A percentile compares a stretch with the other conserved stretches of the same genome.
Conservation (phyloP, 92 coral and sea anemone species). For the Pocillopora meandrina region DNA sequence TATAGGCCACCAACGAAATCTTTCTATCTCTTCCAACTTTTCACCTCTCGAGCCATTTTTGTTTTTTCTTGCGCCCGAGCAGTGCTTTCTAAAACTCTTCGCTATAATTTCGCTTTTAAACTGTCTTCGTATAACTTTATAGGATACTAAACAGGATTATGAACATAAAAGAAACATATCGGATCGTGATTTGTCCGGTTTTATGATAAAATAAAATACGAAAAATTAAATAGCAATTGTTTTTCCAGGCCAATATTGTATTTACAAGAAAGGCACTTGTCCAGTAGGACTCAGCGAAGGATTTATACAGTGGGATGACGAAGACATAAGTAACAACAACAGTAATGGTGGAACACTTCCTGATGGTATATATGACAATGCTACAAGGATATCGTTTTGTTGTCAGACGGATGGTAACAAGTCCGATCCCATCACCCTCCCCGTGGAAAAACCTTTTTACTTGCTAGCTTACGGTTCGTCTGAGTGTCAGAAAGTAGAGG, state of each 20-base stretch:
- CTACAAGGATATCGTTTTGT: conserved; percentile 57
- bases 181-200: too few relatives aligned
- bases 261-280: conserved; percentile 65
- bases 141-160: too few relatives aligned
- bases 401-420: conserved; percentile 60
- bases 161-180: too few relatives aligned
- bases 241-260: conserved; percentile 68
- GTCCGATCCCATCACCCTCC: conserved; percentile 61
- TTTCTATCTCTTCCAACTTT: too few relatives aligned
- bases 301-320: conserved; percentile 68
- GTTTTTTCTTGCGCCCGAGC: too few relatives aligned
- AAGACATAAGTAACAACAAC: conserved; percentile 48
- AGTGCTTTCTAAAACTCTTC: too few relatives aligned
- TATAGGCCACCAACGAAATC: too few relatives aligned
- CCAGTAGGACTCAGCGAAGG: conserved; percentile 61
- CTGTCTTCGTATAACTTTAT: too few relatives aligned
- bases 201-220: too few relatives aligned
- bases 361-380: conserved; percentile 49
- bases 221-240: background rate
- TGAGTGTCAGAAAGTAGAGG: conserved; percentile 71
- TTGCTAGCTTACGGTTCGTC: conserved; percentile 53
- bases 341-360: conserved; percentile 56
- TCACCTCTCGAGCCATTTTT: too few relatives aligned
- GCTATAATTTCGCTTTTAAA: too few relatives aligned
- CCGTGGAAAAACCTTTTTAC: conserved; percentile 58